Percentiles rank a stretch among this genome's conserved stretches.
These are phyloP conservation scores for Sebastes kiyomatsui DNA, from an alignment of 2,797 vertebrate genomes.

Conservation along the genomic window DNA sequence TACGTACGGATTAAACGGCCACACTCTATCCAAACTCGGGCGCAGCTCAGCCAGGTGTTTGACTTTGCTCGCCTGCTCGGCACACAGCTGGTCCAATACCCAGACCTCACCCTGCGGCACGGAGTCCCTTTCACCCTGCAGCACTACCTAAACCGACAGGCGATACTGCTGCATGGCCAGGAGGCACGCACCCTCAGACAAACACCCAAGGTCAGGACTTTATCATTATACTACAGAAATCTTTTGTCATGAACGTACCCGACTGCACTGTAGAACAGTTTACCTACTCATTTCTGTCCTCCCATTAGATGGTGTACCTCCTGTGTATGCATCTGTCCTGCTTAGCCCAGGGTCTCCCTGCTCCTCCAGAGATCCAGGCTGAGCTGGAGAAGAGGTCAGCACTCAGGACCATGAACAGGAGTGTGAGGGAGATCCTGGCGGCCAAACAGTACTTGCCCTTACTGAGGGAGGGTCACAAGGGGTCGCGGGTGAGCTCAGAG, in stretches of 20 bases:
- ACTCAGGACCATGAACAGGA: constrained; percentile 64
- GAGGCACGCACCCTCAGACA: constrained; percentile 81
- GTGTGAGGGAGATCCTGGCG: constrained; percentile 79
- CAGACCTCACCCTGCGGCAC: constrained; percentile 72
- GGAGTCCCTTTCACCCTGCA: constrained; percentile 80
- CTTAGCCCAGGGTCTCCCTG: constrained; percentile 74
- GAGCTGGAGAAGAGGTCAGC: constrained; percentile 78
- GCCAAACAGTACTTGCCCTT: constrained; percentile 75
- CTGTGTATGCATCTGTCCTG: constrained; percentile 80
- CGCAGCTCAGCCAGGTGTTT: constrained; percentile 85
- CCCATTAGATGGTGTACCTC: constrained; percentile 78
- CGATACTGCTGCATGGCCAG: constrained; percentile 82
- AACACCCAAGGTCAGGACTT: constrained; percentile 80
- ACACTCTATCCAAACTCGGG: constrained; percentile 85
- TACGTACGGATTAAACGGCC: constrained; percentile 85
- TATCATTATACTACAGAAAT: background rate
- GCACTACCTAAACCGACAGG: constrained; percentile 83
- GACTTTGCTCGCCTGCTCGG: constrained; percentile 83
- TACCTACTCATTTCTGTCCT: background rate
- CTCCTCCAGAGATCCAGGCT: constrained; percentile 65
- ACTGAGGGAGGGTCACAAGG: constrained; percentile 55
- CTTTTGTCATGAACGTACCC: background rate
- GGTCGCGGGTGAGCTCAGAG: constrained; percentile 34
- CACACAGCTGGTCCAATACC: constrained; percentile 80
- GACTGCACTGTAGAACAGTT: background rate